Evolutionary conservation across 2,888 invertebrate genomes (phyloP), one percentile per base, ranked within the genome.

Genomic region (Leptinotarsa tumamoca): DNA sequence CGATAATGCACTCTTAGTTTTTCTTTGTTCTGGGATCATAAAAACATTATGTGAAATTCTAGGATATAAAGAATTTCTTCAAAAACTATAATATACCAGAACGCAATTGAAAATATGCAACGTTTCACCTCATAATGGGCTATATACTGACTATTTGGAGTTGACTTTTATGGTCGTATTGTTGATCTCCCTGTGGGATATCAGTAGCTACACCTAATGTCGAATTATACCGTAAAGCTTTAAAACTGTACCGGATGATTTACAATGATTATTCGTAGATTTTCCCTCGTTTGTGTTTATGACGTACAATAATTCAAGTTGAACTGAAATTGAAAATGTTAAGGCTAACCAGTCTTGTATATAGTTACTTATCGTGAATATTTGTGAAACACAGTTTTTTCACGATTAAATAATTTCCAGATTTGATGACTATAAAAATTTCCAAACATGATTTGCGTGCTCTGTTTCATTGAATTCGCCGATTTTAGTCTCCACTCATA

Each of bases 141-240:
- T 68, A 72, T 72, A 74, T 75, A 77, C 75, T 70, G 70, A 49
- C 70, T 58, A 70, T 56, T 70, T 70, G 70, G 56, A 70, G 61
- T 70, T 70, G n/a, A 72, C 54, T 78, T 82, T 82, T 82, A 82
- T 75, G 79, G 73, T 76, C 68, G 77, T 73, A 78, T 80, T 82
- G 83, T 82, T 76, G 80, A 76, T 58, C 66, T 77, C 82, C 75
- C 82, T 78, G 80, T 80, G 81, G 84, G 82, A 80, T 58, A 76
- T 78, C 83, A 75, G 83, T 83, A 83, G 83, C 84, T 78, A 76
- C 78, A 82, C 80, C 80, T 80, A 81, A 80, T 68, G 80, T 73
- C 82, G 77, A 79, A 80, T 84, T 84, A 84, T 80, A 84, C 81
- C 84, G 82, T 80, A 82, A 84, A 76, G 84, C 80, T 72, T 74